phyloP scores from a whole-genome alignment of 2,888 invertebrate genomes.

The Drosophila demipolita region DNA sequence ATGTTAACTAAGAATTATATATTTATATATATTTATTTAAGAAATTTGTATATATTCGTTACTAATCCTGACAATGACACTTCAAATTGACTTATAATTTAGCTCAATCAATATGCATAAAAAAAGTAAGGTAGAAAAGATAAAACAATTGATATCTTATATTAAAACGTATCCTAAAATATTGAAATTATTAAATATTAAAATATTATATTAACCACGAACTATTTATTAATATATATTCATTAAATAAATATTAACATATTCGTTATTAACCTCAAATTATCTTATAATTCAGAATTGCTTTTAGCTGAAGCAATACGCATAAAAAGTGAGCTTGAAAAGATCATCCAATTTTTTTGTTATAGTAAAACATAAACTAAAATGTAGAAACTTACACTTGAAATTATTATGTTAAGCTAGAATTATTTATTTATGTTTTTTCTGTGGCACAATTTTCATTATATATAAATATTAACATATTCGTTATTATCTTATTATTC shows the following conservation, averaged over 20 bases:
- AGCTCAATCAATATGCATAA: neutral
- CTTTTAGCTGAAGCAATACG: neutral
- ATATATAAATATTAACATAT: conserved; percentile 10
- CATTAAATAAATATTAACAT: too few species aligned
- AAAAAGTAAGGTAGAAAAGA: too few species aligned
- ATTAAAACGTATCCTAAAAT: too few species aligned
- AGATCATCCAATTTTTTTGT: rapidly evolving
- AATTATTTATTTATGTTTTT: neutral
- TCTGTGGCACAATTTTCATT: neutral
- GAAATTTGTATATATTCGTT: too few species aligned
- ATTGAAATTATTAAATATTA: too few species aligned
- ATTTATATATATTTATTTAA: too few species aligned
- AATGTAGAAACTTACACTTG: neutral
- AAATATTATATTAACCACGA: too few species aligned
- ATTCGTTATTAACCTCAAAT: too few species aligned
- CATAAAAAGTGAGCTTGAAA: neutral
- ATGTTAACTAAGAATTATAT: too few species aligned
- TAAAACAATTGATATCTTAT: too few species aligned
- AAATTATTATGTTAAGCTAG: neutral
- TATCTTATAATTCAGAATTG: too few species aligned
- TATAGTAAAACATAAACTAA: neutral
- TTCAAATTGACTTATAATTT: conserved; percentile 6
- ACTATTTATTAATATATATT: too few species aligned
- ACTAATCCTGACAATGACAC: neutral
- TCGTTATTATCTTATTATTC: conserved; percentile 81